Base-by-base conservation (phyloP, 53 echinoderm and acorn worm species). In the Hippasteria phrygiana region DNA sequence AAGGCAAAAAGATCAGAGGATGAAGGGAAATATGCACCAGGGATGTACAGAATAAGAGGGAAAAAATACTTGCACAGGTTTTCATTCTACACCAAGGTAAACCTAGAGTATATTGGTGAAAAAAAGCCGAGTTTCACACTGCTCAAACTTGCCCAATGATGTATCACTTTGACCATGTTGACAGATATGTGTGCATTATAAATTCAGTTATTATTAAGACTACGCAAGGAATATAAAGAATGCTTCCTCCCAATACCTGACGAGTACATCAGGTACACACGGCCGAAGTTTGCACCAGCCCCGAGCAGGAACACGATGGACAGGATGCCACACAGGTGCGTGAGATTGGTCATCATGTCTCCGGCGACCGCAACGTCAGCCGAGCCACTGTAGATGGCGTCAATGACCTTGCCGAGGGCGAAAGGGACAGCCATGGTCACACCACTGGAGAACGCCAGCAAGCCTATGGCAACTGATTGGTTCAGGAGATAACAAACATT, bases 391-490 rank as follows among this genome's bases (percentile, higher is more conserved):
- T 97, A 93, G 86, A 97, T 97, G 71, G 82, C 90, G 86, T 97
- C 95, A 27, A 97, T 97, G 32, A 97, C 93, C 63, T 89, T 91
- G n/a, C 97, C 97, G 79, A 97, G 36, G 31, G 95, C 95, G 87
- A 97, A 97, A 27, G 97, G 97, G 29, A 97, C 92, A 20, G 89
- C 87, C 64, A 97, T 97, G 37, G 95, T 97, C 20, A 97, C 95
- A 28, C 90, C 88, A 87, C 97, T 97, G 88, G 97, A 95, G 77
- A 97, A 91, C 27, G 92, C 75, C 41, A 95, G 76, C 28, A 97
- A 90, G 53, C 87, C 93, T 69, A 64, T 36, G 50, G 46, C 74
- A 35, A 65, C 76, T 54, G 28, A 59, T 13, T 55, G 10, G 18
- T 55, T 55, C 11, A 11, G 26, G 17, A 46, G 16, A 75, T 27